A percentile compares a stretch with the other conserved stretches of the same genome.
Conservation (phyloP, 2,113 vertebrate species). For the Oreocharis arfaki region DNA sequence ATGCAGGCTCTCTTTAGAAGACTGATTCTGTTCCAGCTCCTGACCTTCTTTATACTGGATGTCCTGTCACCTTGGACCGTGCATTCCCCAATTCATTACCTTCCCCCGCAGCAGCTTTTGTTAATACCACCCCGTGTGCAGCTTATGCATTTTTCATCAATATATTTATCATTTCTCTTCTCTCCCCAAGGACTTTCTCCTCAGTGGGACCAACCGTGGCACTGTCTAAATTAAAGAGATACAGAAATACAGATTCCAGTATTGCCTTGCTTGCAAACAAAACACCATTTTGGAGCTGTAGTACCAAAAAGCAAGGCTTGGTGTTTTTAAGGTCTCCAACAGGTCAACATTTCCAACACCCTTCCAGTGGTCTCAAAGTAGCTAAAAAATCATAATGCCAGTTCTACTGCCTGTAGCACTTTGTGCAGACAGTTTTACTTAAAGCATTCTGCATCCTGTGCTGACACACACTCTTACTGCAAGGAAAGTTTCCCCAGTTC, state of each 20-base stretch:
- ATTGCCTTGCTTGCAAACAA: not conserved
- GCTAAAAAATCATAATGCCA: not conserved
- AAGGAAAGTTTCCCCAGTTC: not conserved
- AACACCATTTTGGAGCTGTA: not conserved
- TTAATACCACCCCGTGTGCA: not conserved
- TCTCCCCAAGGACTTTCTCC: not conserved
- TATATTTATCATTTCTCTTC: not conserved
- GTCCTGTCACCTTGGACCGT: not conserved
- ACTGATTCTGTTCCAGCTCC: not conserved
- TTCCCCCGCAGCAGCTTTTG: not conserved
- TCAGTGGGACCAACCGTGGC: not conserved
- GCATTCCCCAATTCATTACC: not conserved
- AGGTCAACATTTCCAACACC: not conserved
- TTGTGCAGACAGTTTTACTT: not conserved
- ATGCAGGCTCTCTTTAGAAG: not conserved
- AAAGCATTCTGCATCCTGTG: not conserved
- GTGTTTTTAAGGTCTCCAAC: not conserved
- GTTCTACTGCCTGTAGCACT: not conserved
- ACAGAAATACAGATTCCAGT: not conserved
- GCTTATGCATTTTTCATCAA: slow-evolving; percentile 30
- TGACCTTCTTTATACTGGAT: not conserved
- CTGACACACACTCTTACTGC: not conserved
- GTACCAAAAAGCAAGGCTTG: not conserved
- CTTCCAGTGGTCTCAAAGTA: not conserved
- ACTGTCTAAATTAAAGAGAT: not conserved